Evolutionary conservation across 2,113 vertebrate genomes (phyloP), one percentile per base, ranked within the genome.

Genomic region (Nerophis ophidion): DNA sequence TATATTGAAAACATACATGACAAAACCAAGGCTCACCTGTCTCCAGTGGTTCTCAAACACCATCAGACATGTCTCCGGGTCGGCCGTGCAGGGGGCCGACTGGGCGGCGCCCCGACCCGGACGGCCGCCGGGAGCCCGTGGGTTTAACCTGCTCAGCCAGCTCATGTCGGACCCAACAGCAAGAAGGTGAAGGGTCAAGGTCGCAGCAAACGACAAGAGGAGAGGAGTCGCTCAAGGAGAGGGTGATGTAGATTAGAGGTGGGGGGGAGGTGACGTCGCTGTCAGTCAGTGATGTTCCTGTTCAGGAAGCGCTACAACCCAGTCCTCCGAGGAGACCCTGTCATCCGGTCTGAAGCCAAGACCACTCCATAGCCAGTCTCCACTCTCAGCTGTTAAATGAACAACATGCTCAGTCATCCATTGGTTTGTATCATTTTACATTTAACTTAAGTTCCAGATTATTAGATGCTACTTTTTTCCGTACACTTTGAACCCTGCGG

Each of bases 1-100:
- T 26, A 26, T 26, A 26, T 26, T 26, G 26, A 26, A 26, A 26
- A 26, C 26, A 26, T 26, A 26, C 26, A 26, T 26, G 26, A 26
- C 26, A 1, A 26, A 26, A 26, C 26, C 26, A 26, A 26, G 26
- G 46, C 88, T 89, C 73, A 97, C 95, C 92, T 98, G 95, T 71
- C 92, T 91, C 95, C 95, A 98, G 83, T 97, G 95, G 86, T 97
- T 98, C 85, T 95, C 91, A 84, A 97, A 97, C 71, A 98, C 95
- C 92, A 98, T 98, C 56, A 96, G 91, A 86, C 95, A 98, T 47
- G 95, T 98, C 83, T 98, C 95, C 0, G 95, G 95, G 85, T 98
- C 95, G 0, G 95, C 95, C 0, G 87, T 92, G 81, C 94, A 92
- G 0, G 91, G 92, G 48, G 87, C 86, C 68, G 93, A 90, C 16